Conservation (phyloP, 2,113 vertebrate species). For the Atherinomorus stipes region DNA sequence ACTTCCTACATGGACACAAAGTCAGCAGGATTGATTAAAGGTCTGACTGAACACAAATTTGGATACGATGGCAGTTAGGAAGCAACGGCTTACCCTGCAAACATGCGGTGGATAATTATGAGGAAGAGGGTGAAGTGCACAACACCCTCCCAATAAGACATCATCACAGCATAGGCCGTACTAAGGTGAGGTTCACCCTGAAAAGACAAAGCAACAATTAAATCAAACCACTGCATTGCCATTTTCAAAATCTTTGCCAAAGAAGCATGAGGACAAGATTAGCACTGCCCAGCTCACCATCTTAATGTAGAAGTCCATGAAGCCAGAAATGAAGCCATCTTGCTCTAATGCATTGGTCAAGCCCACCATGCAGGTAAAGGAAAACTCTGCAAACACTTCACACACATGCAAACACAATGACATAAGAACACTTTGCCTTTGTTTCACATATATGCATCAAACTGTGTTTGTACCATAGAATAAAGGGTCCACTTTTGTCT, state of each 20-base stretch:
- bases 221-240: not conserved
- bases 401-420: not conserved
- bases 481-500: conserved; percentile 84
- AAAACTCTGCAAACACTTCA: conserved; percentile 86
- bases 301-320: conserved; percentile 86
- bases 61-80: accelerated
- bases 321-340: conserved; percentile 86
- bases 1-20: conserved; percentile 78
- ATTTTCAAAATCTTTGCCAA: not conserved
- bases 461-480: conserved; percentile 84
- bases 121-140: conserved; percentile 89
- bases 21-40: not conserved
- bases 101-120: conserved; percentile 84
- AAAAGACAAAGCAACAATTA: not conserved
- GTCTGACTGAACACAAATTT: not conserved
- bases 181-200: conserved; percentile 90
- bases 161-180: conserved; percentile 87
- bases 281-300: conserved; percentile 77
- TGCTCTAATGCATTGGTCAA: conserved; percentile 89
- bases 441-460: too few relatives aligned
- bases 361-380: conserved; percentile 86
- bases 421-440: not conserved
- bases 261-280: not conserved
- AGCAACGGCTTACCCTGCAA: conserved; percentile 78
- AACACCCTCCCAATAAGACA: conserved; percentile 92